Evolutionary conservation across 2,113 vertebrate genomes (phyloP).

Genomic region (Lepidothrix coronata): DNA sequence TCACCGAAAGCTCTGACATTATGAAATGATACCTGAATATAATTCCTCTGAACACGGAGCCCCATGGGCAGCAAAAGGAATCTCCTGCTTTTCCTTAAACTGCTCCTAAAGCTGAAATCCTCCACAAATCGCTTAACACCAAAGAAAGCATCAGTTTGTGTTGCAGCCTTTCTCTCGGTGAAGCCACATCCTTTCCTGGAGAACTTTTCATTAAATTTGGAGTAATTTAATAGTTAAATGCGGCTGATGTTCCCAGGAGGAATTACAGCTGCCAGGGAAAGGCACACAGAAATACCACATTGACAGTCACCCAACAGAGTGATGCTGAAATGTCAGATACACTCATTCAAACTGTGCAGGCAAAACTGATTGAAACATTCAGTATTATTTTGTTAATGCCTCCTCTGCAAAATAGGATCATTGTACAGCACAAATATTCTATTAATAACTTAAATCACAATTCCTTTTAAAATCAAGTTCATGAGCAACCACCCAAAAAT

Average conservation of each 20-base stretch:
- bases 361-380: not conserved
- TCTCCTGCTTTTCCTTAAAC: not conserved
- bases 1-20: not conserved
- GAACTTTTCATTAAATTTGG: not conserved
- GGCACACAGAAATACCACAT: not conserved
- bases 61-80: not conserved
- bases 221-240: not conserved
- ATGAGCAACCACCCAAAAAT: not conserved
- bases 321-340: not conserved
- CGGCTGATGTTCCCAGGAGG: not conserved
- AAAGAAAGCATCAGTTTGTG: not conserved
- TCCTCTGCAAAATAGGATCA: not conserved
- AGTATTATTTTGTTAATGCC: not conserved
- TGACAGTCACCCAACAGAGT: not conserved
- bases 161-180: not conserved
- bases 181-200: not conserved
- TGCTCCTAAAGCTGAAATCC: not conserved
- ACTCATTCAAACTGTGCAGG: fast-evolving
- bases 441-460: not conserved
- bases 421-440: not conserved
- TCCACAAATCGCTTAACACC: not conserved
- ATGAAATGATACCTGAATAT: not conserved
- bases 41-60: not conserved
- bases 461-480: not conserved
- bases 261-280: not conserved